Conservation (phyloP, 2,888 invertebrate species). For the Lycocerus yunnanus region DNA sequence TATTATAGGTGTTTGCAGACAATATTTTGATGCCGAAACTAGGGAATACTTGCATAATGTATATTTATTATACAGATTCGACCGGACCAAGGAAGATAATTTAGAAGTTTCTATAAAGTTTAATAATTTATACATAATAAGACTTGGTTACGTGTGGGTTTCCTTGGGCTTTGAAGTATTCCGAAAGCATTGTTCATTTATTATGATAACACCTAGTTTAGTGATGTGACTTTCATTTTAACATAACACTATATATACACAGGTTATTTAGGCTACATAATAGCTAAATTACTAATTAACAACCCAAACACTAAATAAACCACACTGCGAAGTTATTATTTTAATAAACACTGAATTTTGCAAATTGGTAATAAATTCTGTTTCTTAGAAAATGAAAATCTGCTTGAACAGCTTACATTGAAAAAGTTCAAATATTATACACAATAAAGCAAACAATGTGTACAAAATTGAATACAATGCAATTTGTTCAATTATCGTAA, state of each 20-base stretch:
- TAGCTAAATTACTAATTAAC: slow-evolving; percentile 1
- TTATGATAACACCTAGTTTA: slow-evolving; percentile 4
- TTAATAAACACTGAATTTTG: background rate
- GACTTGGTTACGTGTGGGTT: background rate
- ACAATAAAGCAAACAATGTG: too few species aligned
- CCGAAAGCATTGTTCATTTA: background rate
- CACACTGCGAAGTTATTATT: background rate
- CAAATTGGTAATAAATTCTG: background rate
- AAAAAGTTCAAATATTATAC: too few species aligned
- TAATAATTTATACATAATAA: slow-evolving; percentile 1
- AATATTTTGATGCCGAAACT: background rate
- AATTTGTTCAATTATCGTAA: too few species aligned
- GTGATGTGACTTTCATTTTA: slow-evolving; percentile 1
- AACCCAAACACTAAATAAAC: background rate
- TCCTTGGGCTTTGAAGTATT: background rate
- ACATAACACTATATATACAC: background rate
- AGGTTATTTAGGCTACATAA: background rate
- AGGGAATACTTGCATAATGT: background rate
- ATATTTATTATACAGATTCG: background rate
- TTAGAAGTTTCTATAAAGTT: background rate
- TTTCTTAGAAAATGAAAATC: background rate
- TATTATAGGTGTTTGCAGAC: background rate
- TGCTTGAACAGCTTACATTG: background rate
- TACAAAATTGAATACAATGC: too few species aligned
- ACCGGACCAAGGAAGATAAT: background rate